Evolutionary conservation across 2,888 invertebrate species (phyloP), one percentile per base, ranked within the genome.

Genomic region (Campoletis raptor): DNA sequence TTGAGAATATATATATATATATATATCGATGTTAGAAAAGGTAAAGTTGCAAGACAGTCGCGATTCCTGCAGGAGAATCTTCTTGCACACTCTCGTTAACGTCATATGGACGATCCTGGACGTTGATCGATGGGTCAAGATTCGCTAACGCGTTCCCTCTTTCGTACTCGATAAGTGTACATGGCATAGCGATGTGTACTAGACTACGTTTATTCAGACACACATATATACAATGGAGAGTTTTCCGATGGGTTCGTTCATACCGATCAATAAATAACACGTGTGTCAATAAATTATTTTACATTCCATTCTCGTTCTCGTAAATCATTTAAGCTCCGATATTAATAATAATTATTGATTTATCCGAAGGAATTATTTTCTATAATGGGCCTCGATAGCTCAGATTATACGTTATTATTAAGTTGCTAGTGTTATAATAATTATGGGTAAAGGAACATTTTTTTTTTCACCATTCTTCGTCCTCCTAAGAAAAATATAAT

Each of bases 71-170:
- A 21, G 9, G 73, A 73, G 83, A 81, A 86, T 86, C 86, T 83
- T 81, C 80, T 73, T 73, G 83, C 73, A 54, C 73, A 84, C 88
- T 91, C 90, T 91, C 90, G 90, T 91, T 91, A 91, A 90, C 90
- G 91, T 91, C 91, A 91, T 90, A 90, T 89, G 52, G 76, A 76
- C 69, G 76, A 81, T 86, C 88, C 85, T 85, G 85, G 89, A 91
- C 91, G 87, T 90, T 91, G 91, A 91, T 90, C 89, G 91, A 91
- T 91, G 78, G 88, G 30, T 81, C 87, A 66, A 67, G 73, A 83
- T 86, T 83, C 77, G 77, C 83, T 73, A 83, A 81, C 86, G 81
- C 81, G 83, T 83, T 72, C 48, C 37, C 72, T 24, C 72, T 37
- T 72, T 72, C 79, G 72, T 48, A 48, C 45, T 45, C 37, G 45